A percentile compares a stretch with the other conserved stretches of the same genome.
These are phyloP conservation scores for Hucho hucho DNA, from an alignment of 2,113 vertebrate genomes.

Conservation along the genomic window DNA sequence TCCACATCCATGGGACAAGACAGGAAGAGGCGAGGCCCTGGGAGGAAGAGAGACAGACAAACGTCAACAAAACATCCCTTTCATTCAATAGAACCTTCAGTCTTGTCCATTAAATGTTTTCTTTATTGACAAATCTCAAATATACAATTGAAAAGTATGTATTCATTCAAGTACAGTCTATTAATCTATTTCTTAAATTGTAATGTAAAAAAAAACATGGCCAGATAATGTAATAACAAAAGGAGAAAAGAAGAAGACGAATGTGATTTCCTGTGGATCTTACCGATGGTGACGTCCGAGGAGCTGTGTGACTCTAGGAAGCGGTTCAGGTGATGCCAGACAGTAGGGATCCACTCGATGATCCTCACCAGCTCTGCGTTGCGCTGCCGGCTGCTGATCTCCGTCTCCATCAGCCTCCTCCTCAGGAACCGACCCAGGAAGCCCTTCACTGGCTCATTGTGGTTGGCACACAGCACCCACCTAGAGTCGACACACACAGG, in stretches of 20 bases:
- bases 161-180: too few relatives aligned
- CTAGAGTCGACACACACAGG: constrained; percentile 53
- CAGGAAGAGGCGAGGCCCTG: constrained; percentile 86
- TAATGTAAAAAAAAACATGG: too few relatives aligned
- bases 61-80: neutral
- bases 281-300: constrained; percentile 87
- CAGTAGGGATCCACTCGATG: constrained; percentile 87
- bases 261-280: constrained; percentile 48
- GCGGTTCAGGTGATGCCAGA: constrained; percentile 87
- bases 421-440: constrained; percentile 86
- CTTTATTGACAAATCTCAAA: too few relatives aligned
- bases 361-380: constrained; percentile 84
- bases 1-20: constrained; percentile 88
- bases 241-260: neutral
- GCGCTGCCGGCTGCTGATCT: constrained; percentile 81
- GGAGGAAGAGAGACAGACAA: neutral
- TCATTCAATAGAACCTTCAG: too few relatives aligned
- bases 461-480: constrained; percentile 86
- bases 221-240: neutral
- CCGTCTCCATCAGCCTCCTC: constrained; percentile 84
- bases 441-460: constrained; percentile 87
- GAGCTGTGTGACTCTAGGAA: constrained; percentile 88
- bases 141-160: too few relatives aligned
- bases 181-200: too few relatives aligned
- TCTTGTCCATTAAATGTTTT: too few relatives aligned